These are phyloP conservation scores for Cremastinae sp. DNA, from an alignment of 2,888 invertebrate species.

Conservation along the genomic window DNA sequence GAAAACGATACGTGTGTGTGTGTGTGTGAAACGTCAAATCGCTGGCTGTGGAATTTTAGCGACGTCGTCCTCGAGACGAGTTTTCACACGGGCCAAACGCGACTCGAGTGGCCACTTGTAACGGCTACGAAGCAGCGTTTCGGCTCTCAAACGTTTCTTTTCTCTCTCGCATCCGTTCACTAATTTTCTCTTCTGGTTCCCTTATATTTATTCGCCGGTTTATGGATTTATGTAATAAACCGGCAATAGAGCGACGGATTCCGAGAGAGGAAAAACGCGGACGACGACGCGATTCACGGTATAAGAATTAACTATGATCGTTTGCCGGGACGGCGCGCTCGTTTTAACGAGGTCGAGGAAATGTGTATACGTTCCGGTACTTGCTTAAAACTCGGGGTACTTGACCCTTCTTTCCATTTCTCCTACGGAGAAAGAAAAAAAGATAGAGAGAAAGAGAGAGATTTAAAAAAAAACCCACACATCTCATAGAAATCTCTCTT, in stretches of 20 bases:
- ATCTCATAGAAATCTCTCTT: conserved; percentile 32
- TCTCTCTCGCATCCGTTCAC: not conserved
- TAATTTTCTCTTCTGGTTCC: too few relatives aligned
- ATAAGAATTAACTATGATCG: conserved; percentile 22
- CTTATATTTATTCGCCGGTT: conserved; percentile 9
- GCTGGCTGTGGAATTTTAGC: conserved; percentile 24
- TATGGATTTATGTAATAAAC: conserved; percentile 43
- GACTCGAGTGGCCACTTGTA: conserved; percentile 52
- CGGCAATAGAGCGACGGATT: conserved; percentile 43
- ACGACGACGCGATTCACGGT: conserved; percentile 40
- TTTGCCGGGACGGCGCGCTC: conserved; percentile 25
- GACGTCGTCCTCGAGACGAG: conserved; percentile 48
- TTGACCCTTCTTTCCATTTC: conserved; percentile 56
- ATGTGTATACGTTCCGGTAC: conserved; percentile 56
- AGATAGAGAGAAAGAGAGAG: not conserved
- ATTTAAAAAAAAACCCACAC: too few relatives aligned
- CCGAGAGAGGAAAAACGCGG: conserved; percentile 43
- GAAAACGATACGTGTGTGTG: conserved; percentile 3
- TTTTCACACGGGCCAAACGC: conserved; percentile 50
- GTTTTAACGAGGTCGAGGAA: conserved; percentile 56
- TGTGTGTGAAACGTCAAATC: not conserved
- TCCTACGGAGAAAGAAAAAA: conserved; percentile 38
- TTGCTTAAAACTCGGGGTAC: conserved; percentile 52
- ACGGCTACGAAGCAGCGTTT: conserved; percentile 42
- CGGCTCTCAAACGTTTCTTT: conserved; percentile 35